A percentile compares a stretch with the other conserved stretches of the same genome.
phyloP scores from a whole-genome alignment of 2,113 vertebrate genomes.

The Naja naja region DNA sequence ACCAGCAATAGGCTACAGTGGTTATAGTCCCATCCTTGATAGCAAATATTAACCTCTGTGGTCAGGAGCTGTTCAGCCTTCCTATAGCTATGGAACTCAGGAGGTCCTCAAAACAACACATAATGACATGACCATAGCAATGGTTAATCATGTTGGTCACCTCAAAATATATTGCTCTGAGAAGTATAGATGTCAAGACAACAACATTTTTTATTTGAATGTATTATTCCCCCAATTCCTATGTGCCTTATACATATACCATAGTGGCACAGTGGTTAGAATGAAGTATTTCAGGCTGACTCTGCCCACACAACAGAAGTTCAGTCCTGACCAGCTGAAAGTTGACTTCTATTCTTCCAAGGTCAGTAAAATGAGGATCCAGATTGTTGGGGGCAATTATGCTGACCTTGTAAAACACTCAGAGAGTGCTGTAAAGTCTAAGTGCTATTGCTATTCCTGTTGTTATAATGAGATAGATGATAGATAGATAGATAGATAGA shows the following conservation, averaged over 20 bases:
- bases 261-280: background rate
- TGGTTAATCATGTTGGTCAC: background rate
- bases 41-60: background rate
- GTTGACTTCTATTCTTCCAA: background rate
- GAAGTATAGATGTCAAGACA: background rate
- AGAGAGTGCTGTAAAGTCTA: background rate
- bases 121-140: background rate
- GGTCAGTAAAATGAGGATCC: background rate
- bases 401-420: background rate
- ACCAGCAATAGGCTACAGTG: background rate
- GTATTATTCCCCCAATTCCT: background rate
- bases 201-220: background rate
- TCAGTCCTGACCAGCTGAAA: background rate
- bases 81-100: background rate
- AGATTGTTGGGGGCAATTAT: background rate
- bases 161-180: background rate
- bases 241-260: background rate
- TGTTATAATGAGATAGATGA: background rate
- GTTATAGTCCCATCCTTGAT: background rate
- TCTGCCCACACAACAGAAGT: background rate
- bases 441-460: background rate
- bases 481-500: too few relatives aligned
- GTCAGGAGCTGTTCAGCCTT: background rate
- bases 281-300: background rate
- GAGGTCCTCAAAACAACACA: background rate